These are phyloP conservation scores for Zaprionus ghesquierei DNA, from an alignment of 1,140 invertebrate genomes.

Conservation along the genomic window DNA sequence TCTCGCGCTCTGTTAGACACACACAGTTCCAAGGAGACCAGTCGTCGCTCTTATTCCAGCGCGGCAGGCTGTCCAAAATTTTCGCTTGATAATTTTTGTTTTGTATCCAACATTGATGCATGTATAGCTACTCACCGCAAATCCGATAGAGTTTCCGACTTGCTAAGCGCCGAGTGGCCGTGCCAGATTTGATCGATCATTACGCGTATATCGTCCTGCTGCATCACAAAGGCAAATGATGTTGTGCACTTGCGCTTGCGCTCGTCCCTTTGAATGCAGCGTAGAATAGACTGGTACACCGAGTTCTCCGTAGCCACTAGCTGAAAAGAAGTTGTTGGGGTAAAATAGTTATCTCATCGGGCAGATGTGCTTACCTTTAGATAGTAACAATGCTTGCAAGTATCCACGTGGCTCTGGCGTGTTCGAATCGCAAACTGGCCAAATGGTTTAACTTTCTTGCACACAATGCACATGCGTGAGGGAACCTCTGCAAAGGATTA, in stretches of 20 bases:
- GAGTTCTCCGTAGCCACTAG: constrained; percentile 67
- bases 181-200: constrained; percentile 87
- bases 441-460: constrained; percentile 71
- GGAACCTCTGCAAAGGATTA: constrained; percentile 28
- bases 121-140: constrained; percentile 73
- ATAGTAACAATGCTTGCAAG: constrained; percentile 78
- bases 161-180: constrained; percentile 85
- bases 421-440: constrained; percentile 70
- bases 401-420: constrained; percentile 73
- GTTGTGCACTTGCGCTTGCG: constrained; percentile 82
- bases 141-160: constrained; percentile 83
- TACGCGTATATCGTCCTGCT: constrained; percentile 85
- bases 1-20: constrained; percentile 85
- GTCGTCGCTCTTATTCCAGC: constrained; percentile 84
- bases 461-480: constrained; percentile 77
- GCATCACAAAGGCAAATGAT: constrained; percentile 84
- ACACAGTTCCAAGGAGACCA: constrained; percentile 89
- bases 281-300: constrained; percentile 84
- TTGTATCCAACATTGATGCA: neutral
- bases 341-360: neutral
- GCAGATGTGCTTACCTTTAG: constrained; percentile 56
- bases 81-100: neutral
- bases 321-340: constrained; percentile 24
- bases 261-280: constrained; percentile 84
- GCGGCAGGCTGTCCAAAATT: constrained; percentile 73